A percentile compares a stretch with the other conserved stretches of the same genome.
Conservation (phyloP, 2,888 invertebrate species). For the Caenorhabditis sulstoni region DNA sequence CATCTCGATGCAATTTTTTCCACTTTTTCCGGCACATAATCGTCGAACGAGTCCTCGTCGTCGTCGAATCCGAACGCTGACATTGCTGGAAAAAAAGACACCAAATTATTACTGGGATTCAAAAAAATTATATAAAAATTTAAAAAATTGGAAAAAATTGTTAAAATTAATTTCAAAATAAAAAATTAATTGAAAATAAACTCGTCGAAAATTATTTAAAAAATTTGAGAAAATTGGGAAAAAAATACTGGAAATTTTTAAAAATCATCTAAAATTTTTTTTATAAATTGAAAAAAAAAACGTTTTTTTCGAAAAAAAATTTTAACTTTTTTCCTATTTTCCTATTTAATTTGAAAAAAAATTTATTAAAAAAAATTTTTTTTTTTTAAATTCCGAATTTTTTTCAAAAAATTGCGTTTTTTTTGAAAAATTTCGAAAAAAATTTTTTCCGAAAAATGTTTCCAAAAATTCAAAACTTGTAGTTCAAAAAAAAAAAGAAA, state of each 20-base stretch:
- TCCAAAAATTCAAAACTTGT: no score
- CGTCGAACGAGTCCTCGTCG: constrained; percentile 49
- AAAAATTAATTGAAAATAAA: background rate
- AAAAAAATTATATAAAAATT: no score
- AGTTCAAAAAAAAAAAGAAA: no score
- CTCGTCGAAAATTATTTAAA: background rate
- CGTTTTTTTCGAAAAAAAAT: background rate
- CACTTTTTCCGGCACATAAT: background rate
- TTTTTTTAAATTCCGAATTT: background rate
- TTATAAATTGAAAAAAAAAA: background rate
- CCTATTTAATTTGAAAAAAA: no score
- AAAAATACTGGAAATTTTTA: background rate
- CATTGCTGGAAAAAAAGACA: constrained; percentile 22
- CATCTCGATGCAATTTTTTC: background rate
- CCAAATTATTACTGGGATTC: background rate
- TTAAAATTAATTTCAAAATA: background rate
- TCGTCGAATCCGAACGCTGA: constrained; percentile 32
- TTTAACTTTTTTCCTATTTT: background rate
- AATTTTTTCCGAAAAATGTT: no score
- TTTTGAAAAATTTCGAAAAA: no score
- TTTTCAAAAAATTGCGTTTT: no score
- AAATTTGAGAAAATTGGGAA: no score
- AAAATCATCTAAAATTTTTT: no score
- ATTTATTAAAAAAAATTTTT: constrained; percentile 1
- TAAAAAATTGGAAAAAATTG: background rate